Conservation (phyloP, 2,797 vertebrate genomes). For the Sparidentex hasta region DNA sequence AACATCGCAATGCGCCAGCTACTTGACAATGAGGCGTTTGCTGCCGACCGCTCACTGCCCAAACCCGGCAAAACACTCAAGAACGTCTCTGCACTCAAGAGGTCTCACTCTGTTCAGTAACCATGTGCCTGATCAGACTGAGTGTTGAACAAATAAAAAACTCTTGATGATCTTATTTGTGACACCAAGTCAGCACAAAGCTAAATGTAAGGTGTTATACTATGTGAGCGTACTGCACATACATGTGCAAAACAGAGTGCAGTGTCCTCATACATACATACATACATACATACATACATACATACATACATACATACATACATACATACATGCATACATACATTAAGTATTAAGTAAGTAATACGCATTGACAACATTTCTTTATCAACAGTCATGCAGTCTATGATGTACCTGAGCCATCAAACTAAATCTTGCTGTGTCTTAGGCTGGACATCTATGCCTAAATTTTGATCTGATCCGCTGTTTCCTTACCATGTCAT, state of each 20-base stretch:
- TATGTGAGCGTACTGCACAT: not conserved
- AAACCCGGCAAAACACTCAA: slow-evolving; percentile 90
- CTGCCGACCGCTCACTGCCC: slow-evolving; percentile 90
- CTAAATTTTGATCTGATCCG: not conserved
- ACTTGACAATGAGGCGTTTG: slow-evolving; percentile 93
- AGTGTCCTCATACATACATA: no score
- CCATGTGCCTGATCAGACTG: not conserved
- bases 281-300: no score
- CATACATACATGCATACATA: no score
- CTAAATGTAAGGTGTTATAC: not conserved
- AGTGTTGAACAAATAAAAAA: not conserved
- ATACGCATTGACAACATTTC: not conserved
- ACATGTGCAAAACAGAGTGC: not conserved
- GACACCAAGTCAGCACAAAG: not conserved
- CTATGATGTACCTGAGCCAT: not conserved
- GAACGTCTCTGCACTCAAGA: slow-evolving; percentile 94
- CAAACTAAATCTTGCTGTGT: not conserved
- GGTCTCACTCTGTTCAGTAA: slow-evolving; percentile 77
- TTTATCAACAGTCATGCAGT: not conserved
- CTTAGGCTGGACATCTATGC: not conserved
- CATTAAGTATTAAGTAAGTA: no score
- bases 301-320: no score
- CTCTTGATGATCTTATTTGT: not conserved
- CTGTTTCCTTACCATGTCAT: not conserved
- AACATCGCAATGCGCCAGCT: slow-evolving; percentile 97